Evolutionary conservation across 1,140 invertebrate genomes (phyloP).

Genomic region (Neodiprion virginianus): DNA sequence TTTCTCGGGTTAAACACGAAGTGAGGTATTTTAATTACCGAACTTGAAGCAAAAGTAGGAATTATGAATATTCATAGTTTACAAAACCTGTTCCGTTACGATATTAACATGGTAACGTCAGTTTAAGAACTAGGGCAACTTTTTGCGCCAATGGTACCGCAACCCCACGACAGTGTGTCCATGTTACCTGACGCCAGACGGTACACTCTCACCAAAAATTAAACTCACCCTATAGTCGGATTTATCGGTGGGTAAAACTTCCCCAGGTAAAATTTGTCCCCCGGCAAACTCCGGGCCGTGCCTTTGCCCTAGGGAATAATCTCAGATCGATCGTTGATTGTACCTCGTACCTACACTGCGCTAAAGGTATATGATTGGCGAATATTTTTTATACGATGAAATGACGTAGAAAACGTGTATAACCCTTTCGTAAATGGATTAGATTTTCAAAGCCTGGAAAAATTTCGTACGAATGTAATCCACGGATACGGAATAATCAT

Average conservation of each 20-base stretch:
- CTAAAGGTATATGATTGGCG: too few species aligned
- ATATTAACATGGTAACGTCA: constrained; percentile 1
- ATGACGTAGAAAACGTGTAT: too few species aligned
- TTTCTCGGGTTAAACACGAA: too few species aligned
- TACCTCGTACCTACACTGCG: too few species aligned
- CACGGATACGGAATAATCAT: too few species aligned
- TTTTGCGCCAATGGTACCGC: constrained; percentile 40
- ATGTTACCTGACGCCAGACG: constrained; percentile 42
- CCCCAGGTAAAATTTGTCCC: not conserved
- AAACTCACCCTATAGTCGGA: not conserved
- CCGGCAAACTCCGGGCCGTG: not conserved
- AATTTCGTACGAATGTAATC: too few species aligned
- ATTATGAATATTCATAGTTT: constrained; percentile 6
- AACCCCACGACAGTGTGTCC: constrained; percentile 36
- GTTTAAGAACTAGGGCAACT: not conserved
- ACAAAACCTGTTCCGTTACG: not conserved
- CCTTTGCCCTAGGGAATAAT: not conserved
- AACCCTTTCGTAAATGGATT: too few species aligned
- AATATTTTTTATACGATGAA: too few species aligned
- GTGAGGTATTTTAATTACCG: too few species aligned
- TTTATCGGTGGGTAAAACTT: not conserved
- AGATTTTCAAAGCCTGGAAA: too few species aligned
- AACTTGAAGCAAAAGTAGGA: not conserved
- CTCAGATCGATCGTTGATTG: not conserved
- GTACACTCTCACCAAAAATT: constrained; percentile 36